Base-by-base conservation (phyloP, 1,140 invertebrate genomes). In the Drosophila athabasca region DNA sequence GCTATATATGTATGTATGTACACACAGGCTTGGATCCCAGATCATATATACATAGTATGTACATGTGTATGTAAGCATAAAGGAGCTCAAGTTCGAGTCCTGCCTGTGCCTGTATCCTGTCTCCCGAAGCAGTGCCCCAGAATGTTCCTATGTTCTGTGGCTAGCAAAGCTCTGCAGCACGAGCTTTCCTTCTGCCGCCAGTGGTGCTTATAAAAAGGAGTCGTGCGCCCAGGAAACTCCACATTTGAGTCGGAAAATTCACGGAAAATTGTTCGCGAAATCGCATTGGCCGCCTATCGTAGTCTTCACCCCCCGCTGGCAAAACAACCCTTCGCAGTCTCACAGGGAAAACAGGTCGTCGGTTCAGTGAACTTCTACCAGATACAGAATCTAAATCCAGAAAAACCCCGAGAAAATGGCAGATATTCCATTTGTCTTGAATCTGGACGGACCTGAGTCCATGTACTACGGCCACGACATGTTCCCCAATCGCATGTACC, bases 401-500 rank as follows among this genome's bases (percentile, higher is more conserved):
- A 55, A 64, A 65, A 71, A 46, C 41, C 8, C 19, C 15, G 31
- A 45, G 51, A 82, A 82, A 80, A 90, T 90, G 87, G 48, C 87
- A 57, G 82, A 90, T 44, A 72, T 90, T 62, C 89, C 89, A 17
- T 90, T 90, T 62, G 81, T 90, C 44, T 75, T 90, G 39, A 90
- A 89, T 8, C 57, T 90, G 65, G 89, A 90, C 44, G 62, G 73
- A 0, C 75, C 84, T n/a, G 83, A 87, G 24, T 88, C 82, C 45
- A 85, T 90, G 41, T 90, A 87, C 62, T 90, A 89, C 60, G 85
- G 85, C 9, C 89, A 89, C 49, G 89, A 90, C 35, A 89, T 90
- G 67, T 90, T 90, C 46, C 89, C 89, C 3, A 90, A 90, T 58
- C 84, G 82, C 1, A 19, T 90, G 5, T 90, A 90, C 64, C 79